A percentile compares a stretch with the other conserved stretches of the same genome.
Evolutionary conservation across 2,113 vertebrate genomes (phyloP).

Genomic region (Dasyurus viverrinus): DNA sequence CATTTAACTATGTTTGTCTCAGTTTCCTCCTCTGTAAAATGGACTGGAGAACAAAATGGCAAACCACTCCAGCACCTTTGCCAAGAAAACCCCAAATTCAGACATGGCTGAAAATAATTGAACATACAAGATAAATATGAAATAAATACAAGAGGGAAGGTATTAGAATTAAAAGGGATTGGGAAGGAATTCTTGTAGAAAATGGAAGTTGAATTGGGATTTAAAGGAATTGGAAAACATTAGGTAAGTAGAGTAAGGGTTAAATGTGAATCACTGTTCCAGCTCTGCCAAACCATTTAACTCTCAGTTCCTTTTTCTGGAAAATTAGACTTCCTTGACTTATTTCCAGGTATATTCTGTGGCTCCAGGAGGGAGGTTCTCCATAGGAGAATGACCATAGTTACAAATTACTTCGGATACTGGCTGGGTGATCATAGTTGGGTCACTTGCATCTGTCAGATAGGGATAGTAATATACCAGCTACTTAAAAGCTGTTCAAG

Average conservation of each 20-base stretch:
- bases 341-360: not conserved
- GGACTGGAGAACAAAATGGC: not conserved
- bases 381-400: not conserved
- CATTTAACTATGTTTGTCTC: not conserved
- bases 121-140: not conserved
- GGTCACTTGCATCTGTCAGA: not conserved
- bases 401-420: not conserved
- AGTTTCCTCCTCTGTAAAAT: not conserved
- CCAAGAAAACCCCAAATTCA: not conserved
- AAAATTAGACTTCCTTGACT: not conserved
- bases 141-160: not conserved
- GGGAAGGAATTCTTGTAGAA: not conserved
- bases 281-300: not conserved
- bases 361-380: not conserved
- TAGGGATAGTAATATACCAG: not conserved
- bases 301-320: not conserved
- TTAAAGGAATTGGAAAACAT: not conserved
- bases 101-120: not conserved
- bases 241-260: not conserved
- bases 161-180: not conserved
- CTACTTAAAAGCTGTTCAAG: not conserved
- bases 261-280: not conserved
- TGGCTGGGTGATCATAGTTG: not conserved
- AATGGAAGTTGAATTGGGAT: not conserved
- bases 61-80: not conserved